Evolutionary conservation across 2,113 vertebrate species (phyloP).

Genomic region (Pogona vitticeps): DNA sequence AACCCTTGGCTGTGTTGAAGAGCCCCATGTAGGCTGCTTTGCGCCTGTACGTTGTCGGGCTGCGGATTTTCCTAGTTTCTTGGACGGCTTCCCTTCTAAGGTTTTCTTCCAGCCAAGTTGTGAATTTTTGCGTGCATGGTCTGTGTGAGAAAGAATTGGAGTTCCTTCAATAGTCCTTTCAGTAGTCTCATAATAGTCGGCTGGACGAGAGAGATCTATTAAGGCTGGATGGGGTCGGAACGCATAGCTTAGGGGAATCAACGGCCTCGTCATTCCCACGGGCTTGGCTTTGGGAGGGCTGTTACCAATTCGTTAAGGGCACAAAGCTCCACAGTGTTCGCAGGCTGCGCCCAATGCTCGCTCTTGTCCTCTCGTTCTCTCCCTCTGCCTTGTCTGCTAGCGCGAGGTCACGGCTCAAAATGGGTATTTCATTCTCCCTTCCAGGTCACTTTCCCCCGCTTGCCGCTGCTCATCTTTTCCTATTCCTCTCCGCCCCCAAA

Average conservation of each 20-base stretch:
- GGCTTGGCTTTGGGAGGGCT: conserved; percentile 28
- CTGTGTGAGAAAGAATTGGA: too few relatives aligned
- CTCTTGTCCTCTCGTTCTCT: neutral
- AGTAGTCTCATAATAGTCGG: neutral
- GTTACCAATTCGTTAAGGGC: conserved; percentile 11
- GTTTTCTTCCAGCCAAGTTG: neutral
- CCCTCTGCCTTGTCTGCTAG: neutral
- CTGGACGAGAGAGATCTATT: neutral
- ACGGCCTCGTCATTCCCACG: conserved; percentile 5
- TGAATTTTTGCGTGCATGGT: neutral
- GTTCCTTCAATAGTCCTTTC: neutral
- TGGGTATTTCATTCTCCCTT: neutral
- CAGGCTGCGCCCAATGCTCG: neutral
- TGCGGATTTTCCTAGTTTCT: neutral
- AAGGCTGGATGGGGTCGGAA: neutral
- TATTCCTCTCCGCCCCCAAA: neutral
- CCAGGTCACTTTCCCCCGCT: too few relatives aligned
- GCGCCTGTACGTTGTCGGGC: neutral
- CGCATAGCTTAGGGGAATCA: neutral
- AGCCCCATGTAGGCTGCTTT: neutral
- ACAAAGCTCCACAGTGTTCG: neutral
- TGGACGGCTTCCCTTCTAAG: neutral
- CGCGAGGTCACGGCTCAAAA: too few relatives aligned
- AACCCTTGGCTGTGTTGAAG: neutral
- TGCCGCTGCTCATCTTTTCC: neutral